Evolutionary conservation across 2,888 invertebrate genomes (phyloP).

Genomic region (Hirtodrosophila histrioides): DNA sequence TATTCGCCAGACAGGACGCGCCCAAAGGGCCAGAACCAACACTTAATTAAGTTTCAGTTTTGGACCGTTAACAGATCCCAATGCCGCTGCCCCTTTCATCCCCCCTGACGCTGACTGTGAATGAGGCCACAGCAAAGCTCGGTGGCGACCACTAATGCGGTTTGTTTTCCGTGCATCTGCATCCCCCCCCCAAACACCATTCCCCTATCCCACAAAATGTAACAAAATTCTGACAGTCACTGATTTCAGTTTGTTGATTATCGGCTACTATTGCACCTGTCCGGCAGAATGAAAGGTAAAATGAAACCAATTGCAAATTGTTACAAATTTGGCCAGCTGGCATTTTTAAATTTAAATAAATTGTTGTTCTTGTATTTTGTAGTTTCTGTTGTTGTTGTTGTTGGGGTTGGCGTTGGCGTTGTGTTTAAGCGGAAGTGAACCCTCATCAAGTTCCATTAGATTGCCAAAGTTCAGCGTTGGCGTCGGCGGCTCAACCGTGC

Average conservation of each 20-base stretch:
- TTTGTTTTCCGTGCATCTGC: slow-evolving; percentile 24
- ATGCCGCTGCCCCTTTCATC: slow-evolving; percentile 1
- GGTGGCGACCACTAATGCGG: slow-evolving; percentile 59
- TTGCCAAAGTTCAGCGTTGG: slow-evolving; percentile 60
- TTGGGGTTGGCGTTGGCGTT: slow-evolving; percentile 8
- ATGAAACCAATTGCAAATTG: slow-evolving; percentile 46
- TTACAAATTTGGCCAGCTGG: slow-evolving; percentile 45
- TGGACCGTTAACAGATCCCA: slow-evolving; percentile 27
- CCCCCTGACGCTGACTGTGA: slow-evolving; percentile 27
- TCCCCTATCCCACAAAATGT: slow-evolving; percentile 15
- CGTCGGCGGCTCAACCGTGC: slow-evolving; percentile 56
- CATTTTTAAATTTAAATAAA: slow-evolving; percentile 56
- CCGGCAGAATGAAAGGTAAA: background rate
- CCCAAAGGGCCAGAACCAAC: slow-evolving; percentile 39
- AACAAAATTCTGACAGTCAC: slow-evolving; percentile 46
- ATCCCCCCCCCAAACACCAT: background rate
- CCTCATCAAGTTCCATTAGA: slow-evolving; percentile 70
- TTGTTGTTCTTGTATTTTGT: slow-evolving; percentile 2
- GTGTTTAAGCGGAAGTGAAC: slow-evolving; percentile 45
- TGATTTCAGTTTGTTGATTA: slow-evolving; percentile 64
- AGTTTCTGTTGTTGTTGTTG: slow-evolving; percentile 7
- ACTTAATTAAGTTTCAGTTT: slow-evolving; percentile 72
- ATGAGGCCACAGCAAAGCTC: slow-evolving; percentile 62
- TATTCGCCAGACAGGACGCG: slow-evolving; percentile 4
- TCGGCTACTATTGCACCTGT: slow-evolving; percentile 29